Evolutionary conservation across 2,797 vertebrate species (phyloP).

Genomic region (Enteromius viviparus): DNA sequence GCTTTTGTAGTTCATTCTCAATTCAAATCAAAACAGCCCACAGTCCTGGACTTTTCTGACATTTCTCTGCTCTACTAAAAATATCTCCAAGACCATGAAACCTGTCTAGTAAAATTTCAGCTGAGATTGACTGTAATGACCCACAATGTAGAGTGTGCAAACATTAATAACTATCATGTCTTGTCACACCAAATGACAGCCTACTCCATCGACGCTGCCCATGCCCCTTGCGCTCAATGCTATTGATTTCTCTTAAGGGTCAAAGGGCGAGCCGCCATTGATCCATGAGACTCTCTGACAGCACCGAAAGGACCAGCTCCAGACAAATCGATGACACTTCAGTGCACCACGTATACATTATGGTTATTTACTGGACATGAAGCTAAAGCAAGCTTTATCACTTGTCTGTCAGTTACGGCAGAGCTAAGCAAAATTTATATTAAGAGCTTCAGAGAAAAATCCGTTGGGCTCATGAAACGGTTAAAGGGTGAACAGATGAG

Average conservation of each 20-base stretch:
- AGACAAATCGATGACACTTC: slow-evolving; percentile 91
- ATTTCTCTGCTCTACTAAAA: background rate
- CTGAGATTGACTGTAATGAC: background rate
- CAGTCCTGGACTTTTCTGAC: background rate
- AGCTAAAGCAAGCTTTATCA: slow-evolving; percentile 49
- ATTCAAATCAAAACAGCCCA: background rate
- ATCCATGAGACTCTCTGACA: slow-evolving; percentile 90
- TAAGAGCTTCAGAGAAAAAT: slow-evolving; percentile 9
- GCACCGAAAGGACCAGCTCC: slow-evolving; percentile 81
- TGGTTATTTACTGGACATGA: slow-evolving; percentile 88
- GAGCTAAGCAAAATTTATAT: slow-evolving; percentile 25
- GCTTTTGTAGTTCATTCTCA: background rate
- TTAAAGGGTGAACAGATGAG: slow-evolving; percentile 4
- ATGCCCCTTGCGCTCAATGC: slow-evolving; percentile 82
- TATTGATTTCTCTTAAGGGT: slow-evolving; percentile 89
- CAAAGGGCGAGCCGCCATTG: slow-evolving; percentile 87
- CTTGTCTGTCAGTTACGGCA: background rate
- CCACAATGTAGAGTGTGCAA: slow-evolving; percentile 50
- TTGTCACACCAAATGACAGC: slow-evolving; percentile 83
- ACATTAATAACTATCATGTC: slow-evolving; percentile 80
- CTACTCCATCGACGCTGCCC: slow-evolving; percentile 81
- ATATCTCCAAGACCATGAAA: background rate
- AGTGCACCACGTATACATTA: slow-evolving; percentile 86
- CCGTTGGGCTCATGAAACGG: background rate
- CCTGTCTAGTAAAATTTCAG: background rate